These are phyloP conservation scores for Trypoxylon attenuatum DNA, from an alignment of 2,888 invertebrate genomes.

Conservation along the genomic window DNA sequence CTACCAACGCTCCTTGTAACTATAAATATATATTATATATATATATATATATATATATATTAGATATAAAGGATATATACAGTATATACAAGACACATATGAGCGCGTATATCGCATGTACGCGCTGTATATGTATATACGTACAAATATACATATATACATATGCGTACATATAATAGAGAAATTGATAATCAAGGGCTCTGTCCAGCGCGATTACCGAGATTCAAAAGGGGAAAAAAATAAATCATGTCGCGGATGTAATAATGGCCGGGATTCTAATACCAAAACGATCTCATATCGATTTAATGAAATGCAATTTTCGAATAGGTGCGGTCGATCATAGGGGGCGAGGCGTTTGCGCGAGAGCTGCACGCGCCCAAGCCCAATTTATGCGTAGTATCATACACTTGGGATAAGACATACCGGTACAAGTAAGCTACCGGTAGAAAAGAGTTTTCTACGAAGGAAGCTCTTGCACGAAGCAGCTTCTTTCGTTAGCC, in stretches of 20 bases:
- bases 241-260: conserved; percentile 49
- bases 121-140: neutral
- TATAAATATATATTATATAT: neutral
- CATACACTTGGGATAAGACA: too few relatives aligned
- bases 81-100: neutral
- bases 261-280: conserved; percentile 69
- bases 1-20: neutral
- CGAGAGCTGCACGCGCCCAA: neutral
- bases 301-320: conserved; percentile 68
- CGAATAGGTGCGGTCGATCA: conserved; percentile 55
- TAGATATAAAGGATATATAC: neutral
- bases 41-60: neutral
- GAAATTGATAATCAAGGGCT: conserved; percentile 27
- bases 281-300: conserved; percentile 73
- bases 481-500: too few relatives aligned
- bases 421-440: too few relatives aligned
- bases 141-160: conserved; percentile 3
- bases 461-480: too few relatives aligned
- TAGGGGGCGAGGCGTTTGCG: neutral
- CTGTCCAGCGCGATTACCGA: conserved; percentile 45
- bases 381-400: too few relatives aligned
- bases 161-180: neutral
- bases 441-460: too few relatives aligned
- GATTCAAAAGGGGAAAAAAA: conserved; percentile 28
- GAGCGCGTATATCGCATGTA: neutral